Evolutionary conservation across 2,888 invertebrate species (phyloP).

Genomic region (Phytoseiulus persimilis): DNA sequence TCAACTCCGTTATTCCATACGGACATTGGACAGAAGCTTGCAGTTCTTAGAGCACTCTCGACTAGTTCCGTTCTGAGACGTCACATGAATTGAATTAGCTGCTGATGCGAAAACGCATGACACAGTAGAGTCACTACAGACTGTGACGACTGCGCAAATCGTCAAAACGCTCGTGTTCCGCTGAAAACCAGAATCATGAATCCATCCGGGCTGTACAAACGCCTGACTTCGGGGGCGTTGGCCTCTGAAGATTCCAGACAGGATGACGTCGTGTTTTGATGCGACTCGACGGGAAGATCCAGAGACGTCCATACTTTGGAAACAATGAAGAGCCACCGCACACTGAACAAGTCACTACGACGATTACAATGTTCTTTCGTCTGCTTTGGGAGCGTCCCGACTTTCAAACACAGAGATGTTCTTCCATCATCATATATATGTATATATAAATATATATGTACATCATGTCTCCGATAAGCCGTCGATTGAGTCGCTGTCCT

Average conservation of each 20-base stretch:
- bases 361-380: too few relatives aligned
- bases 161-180: background rate
- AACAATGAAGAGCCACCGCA: too few relatives aligned
- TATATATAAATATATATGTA: background rate
- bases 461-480: background rate
- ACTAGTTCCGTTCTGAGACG: background rate
- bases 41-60: background rate
- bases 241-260: background rate
- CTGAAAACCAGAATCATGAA: background rate
- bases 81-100: background rate
- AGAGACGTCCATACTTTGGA: too few relatives aligned
- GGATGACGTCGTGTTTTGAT: background rate
- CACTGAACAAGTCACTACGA: too few relatives aligned
- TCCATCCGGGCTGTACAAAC: background rate
- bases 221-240: background rate
- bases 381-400: too few relatives aligned
- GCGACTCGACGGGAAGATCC: background rate
- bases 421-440: too few relatives aligned
- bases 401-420: too few relatives aligned
- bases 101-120: background rate
- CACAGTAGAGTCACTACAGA: background rate
- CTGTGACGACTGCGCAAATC: background rate
- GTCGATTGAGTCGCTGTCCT: background rate
- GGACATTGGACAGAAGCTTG: too few relatives aligned
- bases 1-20: too few relatives aligned